Base-by-base conservation (phyloP, 2,888 invertebrate genomes). In the Cheilosia variabilis region DNA sequence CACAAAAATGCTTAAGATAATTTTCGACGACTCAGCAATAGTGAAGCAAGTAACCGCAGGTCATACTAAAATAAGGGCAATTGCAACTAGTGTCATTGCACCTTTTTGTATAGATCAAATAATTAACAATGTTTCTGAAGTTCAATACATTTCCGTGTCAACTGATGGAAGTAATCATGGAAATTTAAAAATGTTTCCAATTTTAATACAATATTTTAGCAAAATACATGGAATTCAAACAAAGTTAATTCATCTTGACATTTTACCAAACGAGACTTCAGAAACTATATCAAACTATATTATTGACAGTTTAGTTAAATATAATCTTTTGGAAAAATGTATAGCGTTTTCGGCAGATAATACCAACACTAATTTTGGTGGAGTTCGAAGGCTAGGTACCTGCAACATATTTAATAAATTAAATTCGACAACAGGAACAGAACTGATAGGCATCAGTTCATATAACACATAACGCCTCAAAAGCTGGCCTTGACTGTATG, bases 301-400 rank as follows among this genome's bases (percentile, higher is more conserved):
- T 22, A 45, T 71, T n/a, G 31, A 60, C 34, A 10, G 37, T 4
- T 71, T 71, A 37, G 37, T n/a, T 37, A 71, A 58, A 71, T 71
- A 58, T n/a, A 60, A 60, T 50, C 22, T 71, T 50, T 50, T 58
- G 24, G 50, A 60, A 31, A 71, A 60, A 55, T 71, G 58, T 71
- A 50, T 71, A 6, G 71, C 47, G 2, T 69, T 69, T 69, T 57
- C 69, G 15, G 57, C 57, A 71, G 58, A 71, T 47, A 71, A 71
- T 43, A 58, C 57, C 13, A 71, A 71, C 27, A 71, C 60, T 4
- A 71, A 71, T 37, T 60, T 71, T 45, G 58, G 50, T 22, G 60
- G 50, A 24, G n/a, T 71, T 34, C 22, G 37, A 7, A 60, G 71
- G 45, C 13, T n/a, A 55, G 60, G 71, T 50, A 60, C 45, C 6